These are phyloP conservation scores for Lordiphosa fenestrarum DNA, from an alignment of 2,888 invertebrate genomes.

Conservation along the genomic window DNA sequence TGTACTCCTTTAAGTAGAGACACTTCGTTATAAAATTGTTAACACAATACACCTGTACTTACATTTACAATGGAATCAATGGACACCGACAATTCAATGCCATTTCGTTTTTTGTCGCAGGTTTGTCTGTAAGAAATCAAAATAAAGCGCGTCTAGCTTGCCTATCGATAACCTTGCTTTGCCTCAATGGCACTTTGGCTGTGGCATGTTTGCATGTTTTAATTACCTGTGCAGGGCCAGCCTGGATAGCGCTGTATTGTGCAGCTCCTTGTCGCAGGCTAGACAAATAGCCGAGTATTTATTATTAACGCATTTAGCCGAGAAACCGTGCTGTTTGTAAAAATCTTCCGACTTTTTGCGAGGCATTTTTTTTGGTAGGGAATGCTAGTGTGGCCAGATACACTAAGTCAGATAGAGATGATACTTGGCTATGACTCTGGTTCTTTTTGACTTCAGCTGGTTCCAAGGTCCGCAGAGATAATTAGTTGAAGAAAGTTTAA, in stretches of 20 bases:
- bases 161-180: background rate
- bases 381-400: too few relatives aligned
- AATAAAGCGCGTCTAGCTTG: constrained; percentile 10
- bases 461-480: too few relatives aligned
- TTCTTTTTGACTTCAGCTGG: too few relatives aligned
- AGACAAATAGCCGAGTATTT: constrained; percentile 28
- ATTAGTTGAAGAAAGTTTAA: too few relatives aligned
- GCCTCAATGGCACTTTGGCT: background rate
- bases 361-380: constrained; percentile 19
- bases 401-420: too few relatives aligned
- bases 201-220: background rate
- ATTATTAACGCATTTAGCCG: constrained; percentile 15
- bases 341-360: constrained; percentile 27
- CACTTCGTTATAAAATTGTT: background rate
- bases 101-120: constrained; percentile 12
- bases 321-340: constrained; percentile 24
- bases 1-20: background rate
- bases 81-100: background rate
- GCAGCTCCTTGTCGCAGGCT: constrained; percentile 21
- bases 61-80: constrained; percentile 23
- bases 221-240: constrained; percentile 30
- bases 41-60: background rate
- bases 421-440: too few relatives aligned
- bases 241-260: constrained; percentile 29
- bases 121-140: constrained; percentile 19